Evolutionary conservation across 2,797 vertebrate species (phyloP).

Genomic region (Bucorvus abyssinicus): DNA sequence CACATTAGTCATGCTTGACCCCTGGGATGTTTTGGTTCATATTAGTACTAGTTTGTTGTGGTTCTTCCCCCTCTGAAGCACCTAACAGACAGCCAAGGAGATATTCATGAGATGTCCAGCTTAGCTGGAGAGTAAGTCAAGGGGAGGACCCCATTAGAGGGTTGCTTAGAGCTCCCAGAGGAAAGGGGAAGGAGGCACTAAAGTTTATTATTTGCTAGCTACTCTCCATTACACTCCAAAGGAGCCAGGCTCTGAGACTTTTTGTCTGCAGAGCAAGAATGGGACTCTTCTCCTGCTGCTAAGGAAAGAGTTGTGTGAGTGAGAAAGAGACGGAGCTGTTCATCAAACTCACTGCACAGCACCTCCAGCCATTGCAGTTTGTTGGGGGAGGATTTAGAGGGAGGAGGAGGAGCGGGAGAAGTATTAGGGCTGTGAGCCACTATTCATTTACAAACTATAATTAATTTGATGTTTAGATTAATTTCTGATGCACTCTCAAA

Average conservation of each 20-base stretch:
- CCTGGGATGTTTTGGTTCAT: neutral
- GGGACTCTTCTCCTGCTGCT: neutral
- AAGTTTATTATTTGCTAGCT: neutral
- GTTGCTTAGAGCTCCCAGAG: neutral
- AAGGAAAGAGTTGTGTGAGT: neutral
- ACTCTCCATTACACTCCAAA: neutral
- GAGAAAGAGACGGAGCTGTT: neutral
- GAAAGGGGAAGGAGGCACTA: neutral
- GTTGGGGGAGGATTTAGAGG: slow-evolving; percentile 30
- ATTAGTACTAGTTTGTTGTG: neutral
- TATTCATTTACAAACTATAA: slow-evolving; percentile 79
- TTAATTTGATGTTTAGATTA: slow-evolving; percentile 81
- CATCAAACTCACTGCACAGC: neutral
- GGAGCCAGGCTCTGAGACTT: neutral
- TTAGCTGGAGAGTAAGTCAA: neutral
- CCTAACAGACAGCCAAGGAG: neutral
- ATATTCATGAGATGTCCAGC: neutral
- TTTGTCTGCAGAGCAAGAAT: neutral
- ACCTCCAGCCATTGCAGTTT: slow-evolving; percentile 14
- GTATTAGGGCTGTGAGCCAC: slow-evolving; percentile 70
- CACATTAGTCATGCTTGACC: neutral
- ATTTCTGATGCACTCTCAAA: slow-evolving; percentile 79
- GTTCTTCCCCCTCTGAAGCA: neutral
- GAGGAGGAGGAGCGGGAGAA: slow-evolving; percentile 53
- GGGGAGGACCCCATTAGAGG: neutral